Conservation (phyloP, 2,113 vertebrate genomes). For the Aegotheles bennettii region DNA sequence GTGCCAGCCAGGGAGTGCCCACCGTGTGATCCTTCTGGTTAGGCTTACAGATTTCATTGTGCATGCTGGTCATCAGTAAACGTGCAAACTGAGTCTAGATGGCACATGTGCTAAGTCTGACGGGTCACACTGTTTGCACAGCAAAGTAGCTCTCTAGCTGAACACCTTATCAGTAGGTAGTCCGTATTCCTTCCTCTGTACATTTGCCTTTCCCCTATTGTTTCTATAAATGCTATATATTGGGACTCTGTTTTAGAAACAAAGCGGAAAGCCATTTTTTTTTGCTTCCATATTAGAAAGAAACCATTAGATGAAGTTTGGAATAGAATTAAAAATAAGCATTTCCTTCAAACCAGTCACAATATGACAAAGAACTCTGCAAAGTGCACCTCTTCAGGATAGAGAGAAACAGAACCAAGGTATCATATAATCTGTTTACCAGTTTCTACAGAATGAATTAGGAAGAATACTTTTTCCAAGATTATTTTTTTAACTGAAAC, state of each 20-base stretch:
- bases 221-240: neutral
- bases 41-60: neutral
- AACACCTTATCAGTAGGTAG: neutral
- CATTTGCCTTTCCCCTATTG: neutral
- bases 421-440: neutral
- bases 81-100: fast-evolving
- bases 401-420: neutral
- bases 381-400: neutral
- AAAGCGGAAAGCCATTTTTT: neutral
- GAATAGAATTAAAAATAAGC: neutral
- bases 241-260: neutral
- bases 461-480: neutral
- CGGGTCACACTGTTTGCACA: neutral
- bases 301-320: neutral
- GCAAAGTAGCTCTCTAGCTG: neutral
- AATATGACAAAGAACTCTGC: neutral
- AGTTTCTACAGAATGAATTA: neutral
- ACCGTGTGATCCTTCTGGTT: neutral
- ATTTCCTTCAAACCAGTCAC: neutral
- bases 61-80: neutral
- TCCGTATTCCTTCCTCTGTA: fast-evolving
- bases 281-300: neutral
- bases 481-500: neutral
- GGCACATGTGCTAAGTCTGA: fast-evolving
- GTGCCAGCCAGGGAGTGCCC: neutral